Conservation (phyloP, 2,113 vertebrate genomes). For the Brachypodius melanocephalos region DNA sequence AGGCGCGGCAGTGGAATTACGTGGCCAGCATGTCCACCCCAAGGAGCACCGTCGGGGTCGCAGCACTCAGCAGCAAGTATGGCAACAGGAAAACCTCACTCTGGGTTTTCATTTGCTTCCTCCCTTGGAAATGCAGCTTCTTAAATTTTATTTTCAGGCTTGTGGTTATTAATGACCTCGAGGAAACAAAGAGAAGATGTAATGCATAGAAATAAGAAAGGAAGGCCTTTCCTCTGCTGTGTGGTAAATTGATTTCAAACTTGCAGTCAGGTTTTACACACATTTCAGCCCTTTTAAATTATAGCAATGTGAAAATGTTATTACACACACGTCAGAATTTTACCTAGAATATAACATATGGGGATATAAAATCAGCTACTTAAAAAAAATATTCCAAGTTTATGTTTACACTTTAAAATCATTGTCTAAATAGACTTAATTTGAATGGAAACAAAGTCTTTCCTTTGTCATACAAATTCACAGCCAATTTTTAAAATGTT, state of each 20-base stretch:
- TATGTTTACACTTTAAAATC: neutral
- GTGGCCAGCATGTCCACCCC: constrained; percentile 97
- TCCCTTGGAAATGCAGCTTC: neutral
- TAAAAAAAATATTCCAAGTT: neutral
- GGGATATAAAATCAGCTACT: neutral
- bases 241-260: neutral
- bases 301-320: neutral
- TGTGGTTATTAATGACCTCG: neutral
- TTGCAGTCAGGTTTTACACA: neutral
- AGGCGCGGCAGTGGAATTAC: constrained; percentile 96
- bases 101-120: neutral
- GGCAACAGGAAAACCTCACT: constrained; percentile 33
- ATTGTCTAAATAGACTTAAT: neutral
- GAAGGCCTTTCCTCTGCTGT: neutral
- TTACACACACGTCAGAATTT: neutral
- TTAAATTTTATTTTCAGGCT: neutral
- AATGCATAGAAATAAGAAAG: neutral
- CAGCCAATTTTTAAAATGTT: neutral
- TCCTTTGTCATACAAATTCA: neutral
- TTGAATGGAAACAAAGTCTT: neutral
- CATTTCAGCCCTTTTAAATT: neutral
- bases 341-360: neutral
- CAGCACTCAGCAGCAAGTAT: constrained; percentile 93
- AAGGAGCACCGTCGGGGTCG: constrained; percentile 92
- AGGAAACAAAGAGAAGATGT: neutral